Evolutionary conservation across 2,797 vertebrate genomes (phyloP).

Genomic region (Gallinago solitaria): DNA sequence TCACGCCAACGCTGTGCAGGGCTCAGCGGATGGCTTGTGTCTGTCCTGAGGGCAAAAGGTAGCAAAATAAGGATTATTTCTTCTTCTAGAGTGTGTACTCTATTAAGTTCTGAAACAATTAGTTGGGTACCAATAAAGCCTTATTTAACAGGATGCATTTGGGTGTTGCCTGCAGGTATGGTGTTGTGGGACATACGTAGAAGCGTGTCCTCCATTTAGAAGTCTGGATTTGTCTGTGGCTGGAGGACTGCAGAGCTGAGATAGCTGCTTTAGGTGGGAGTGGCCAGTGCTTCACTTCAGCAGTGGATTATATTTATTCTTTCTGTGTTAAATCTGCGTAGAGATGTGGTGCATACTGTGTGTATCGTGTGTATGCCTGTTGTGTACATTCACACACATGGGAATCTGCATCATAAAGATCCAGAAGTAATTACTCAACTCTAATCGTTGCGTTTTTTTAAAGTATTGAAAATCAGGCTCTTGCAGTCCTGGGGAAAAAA

Average conservation of each 20-base stretch:
- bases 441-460: not conserved
- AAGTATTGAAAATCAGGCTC: not conserved
- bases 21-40: not conserved
- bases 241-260: not conserved
- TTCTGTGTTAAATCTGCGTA: not conserved
- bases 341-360: accelerated
- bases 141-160: accelerated
- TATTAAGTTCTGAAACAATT: not conserved
- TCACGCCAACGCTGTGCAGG: accelerated
- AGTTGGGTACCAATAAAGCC: not conserved
- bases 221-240: not conserved
- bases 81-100: too few relatives aligned
- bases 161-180: not conserved
- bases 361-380: accelerated
- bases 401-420: not conserved
- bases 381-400: not conserved
- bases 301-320: not conserved
- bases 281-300: not conserved
- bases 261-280: not conserved
- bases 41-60: not conserved
- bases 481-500: not conserved
- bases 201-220: accelerated
- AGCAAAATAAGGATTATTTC: not conserved
- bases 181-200: not conserved
- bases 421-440: not conserved